Percentiles rank a stretch among this genome's conserved stretches.
phyloP scores from a whole-genome alignment of 1,140 invertebrate species.

The Scaptomyza pallida region DNA sequence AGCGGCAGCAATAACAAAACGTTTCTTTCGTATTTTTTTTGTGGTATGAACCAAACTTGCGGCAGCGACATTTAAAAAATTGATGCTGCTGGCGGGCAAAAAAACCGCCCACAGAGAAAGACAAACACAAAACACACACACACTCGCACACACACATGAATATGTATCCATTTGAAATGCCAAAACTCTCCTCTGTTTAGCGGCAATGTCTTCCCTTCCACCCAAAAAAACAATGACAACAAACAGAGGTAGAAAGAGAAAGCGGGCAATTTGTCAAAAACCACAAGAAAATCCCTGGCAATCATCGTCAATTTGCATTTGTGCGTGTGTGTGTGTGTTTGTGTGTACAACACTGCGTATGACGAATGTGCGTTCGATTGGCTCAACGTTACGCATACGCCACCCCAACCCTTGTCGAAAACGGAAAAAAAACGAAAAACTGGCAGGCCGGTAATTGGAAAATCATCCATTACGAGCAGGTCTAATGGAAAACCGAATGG shows the following conservation, averaged over 20 bases:
- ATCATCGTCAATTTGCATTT: constrained; percentile 71
- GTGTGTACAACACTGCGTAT: constrained; percentile 27
- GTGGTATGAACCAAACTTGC: constrained; percentile 22
- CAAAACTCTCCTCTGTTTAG: constrained; percentile 64
- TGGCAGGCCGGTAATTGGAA: constrained; percentile 75
- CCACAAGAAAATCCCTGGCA: constrained; percentile 58
- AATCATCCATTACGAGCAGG: constrained; percentile 75
- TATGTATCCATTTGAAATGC: constrained; percentile 58
- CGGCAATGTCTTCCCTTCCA: constrained; percentile 24
- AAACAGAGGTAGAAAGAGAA: constrained; percentile 54
- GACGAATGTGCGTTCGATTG: constrained; percentile 70
- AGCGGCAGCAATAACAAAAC: background rate
- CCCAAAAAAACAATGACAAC: constrained; percentile 26
- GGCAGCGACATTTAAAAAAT: constrained; percentile 45
- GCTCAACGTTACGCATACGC: constrained; percentile 60
- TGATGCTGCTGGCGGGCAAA: constrained; percentile 61
- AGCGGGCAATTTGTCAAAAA: constrained; percentile 71
- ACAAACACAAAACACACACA: constrained; percentile 8
- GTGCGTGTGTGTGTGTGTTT: constrained; percentile 7
- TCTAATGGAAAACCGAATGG: constrained; percentile 72
- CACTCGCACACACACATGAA: constrained; percentile 19
- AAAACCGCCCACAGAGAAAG: constrained; percentile 7
- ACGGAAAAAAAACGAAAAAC: constrained; percentile 3
- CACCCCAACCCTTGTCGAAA: constrained; percentile 21
- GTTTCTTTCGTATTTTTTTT: too few relatives aligned